These are phyloP conservation scores for Chanos chanos DNA, from an alignment of 2,797 vertebrate genomes.

Conservation along the genomic window DNA sequence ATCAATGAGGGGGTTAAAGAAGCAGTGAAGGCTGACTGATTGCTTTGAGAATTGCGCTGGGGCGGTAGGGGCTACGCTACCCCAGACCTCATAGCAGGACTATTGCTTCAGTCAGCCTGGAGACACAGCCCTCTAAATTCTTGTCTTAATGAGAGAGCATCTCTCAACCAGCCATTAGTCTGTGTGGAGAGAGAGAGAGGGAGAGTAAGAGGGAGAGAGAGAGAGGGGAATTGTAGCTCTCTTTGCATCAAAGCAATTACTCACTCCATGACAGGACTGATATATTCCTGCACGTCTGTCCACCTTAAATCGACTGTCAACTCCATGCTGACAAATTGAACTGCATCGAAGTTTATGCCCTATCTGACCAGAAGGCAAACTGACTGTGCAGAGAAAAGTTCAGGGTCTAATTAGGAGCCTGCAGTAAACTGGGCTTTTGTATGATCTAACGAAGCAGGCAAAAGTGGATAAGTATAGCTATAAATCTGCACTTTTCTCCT, in stretches of 20 bases:
- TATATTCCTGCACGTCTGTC: conserved; percentile 32
- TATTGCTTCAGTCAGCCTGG: conserved; percentile 17
- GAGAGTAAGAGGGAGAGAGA: background rate
- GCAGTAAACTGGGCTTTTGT: background rate
- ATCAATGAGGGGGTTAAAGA: conserved; percentile 14
- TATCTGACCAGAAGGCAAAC: conserved; percentile 19
- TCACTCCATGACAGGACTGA: conserved; percentile 41
- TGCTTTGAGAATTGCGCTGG: background rate
- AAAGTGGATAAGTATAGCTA: background rate
- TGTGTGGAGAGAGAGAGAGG: background rate
- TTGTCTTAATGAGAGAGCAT: conserved; percentile 41
- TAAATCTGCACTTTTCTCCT: background rate
- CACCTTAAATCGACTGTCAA: conserved; percentile 50
- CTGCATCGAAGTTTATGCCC: conserved; percentile 33
- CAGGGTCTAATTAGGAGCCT: conserved; percentile 22
- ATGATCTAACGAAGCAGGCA: background rate
- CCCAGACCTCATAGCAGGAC: conserved; percentile 11
- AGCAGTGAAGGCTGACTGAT: background rate
- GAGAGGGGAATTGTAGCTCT: background rate
- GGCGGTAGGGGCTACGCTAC: background rate
- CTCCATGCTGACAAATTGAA: conserved; percentile 48
- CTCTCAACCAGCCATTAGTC: conserved; percentile 25
- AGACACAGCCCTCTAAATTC: conserved; percentile 24
- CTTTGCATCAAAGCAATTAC: conserved; percentile 51
- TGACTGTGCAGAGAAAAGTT: conserved; percentile 30